Percentiles rank a stretch among this genome's conserved stretches.
phyloP scores from a whole-genome alignment of 2,797 vertebrate genomes.

The Australoheros facetus region DNA sequence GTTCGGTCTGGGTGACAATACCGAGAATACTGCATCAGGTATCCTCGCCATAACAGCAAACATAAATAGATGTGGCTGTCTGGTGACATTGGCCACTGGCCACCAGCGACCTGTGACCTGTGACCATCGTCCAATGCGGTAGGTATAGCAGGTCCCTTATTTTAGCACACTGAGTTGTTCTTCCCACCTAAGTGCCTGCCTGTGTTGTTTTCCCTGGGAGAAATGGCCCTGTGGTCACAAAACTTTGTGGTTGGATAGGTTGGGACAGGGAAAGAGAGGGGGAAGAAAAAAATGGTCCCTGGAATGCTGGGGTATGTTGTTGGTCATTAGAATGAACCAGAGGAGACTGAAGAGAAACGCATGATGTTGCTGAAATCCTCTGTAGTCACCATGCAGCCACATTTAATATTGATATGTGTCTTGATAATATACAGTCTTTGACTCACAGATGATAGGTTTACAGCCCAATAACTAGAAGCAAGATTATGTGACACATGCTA shows the following conservation, averaged over 20 bases:
- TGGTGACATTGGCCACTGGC: no score
- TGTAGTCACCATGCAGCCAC: neutral
- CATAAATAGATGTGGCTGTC: no score
- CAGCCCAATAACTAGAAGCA: neutral
- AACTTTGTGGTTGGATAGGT: neutral
- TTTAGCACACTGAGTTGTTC: neutral
- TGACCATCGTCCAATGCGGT: no score
- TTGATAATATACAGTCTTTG: neutral
- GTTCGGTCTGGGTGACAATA: no score
- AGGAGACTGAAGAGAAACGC: neutral
- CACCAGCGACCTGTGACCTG: no score
- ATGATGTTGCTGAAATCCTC: neutral
- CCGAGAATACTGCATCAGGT: no score
- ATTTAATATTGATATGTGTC: neutral
- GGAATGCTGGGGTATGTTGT: conserved; percentile 69
- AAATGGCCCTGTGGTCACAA: neutral
- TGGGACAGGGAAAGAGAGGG: conserved; percentile 2
- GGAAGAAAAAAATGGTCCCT: conserved; percentile 53
- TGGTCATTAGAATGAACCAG: conserved; percentile 18
- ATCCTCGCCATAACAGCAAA: no score
- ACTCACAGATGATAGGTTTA: neutral
- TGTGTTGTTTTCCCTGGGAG: neutral
- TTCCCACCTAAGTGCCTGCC: neutral
- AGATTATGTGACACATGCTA: no score
- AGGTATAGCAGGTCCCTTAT: no score